Evolutionary conservation across 2,888 invertebrate species (phyloP).

Genomic region (Hololepta plana): DNA sequence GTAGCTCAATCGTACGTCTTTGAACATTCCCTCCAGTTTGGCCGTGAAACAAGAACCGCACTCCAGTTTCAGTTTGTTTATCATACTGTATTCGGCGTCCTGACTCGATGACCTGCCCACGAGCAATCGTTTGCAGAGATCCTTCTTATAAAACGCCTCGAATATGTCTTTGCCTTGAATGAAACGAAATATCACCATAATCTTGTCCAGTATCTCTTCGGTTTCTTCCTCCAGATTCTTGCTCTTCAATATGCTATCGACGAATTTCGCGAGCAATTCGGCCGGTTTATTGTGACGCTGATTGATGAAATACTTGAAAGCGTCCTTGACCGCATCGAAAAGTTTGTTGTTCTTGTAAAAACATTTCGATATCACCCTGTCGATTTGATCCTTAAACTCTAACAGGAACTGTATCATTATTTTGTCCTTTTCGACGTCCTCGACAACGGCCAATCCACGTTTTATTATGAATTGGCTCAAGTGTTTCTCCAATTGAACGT

Average conservation of each 20-base stretch:
- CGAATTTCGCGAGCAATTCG: constrained; percentile 93
- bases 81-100: constrained; percentile 97
- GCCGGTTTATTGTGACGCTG: constrained; percentile 92
- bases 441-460: constrained; percentile 81
- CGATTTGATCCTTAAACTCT: constrained; percentile 91
- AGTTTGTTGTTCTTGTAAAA: constrained; percentile 85
- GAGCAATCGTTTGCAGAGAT: constrained; percentile 84
- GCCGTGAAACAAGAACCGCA: constrained; percentile 96
- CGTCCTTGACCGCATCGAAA: constrained; percentile 77
- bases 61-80: constrained; percentile 92
- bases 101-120: constrained; percentile 95
- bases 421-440: constrained; percentile 87
- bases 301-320: constrained; percentile 93
- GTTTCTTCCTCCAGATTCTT: constrained; percentile 94
- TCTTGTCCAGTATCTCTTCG: constrained; percentile 83
- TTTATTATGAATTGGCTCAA: constrained; percentile 89
- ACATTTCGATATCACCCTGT: constrained; percentile 71
- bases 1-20: constrained; percentile 94
- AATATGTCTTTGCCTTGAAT: constrained; percentile 99
- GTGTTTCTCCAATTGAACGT: constrained; percentile 62
- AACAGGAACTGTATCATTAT: constrained; percentile 82
- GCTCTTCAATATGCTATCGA: constrained; percentile 82
- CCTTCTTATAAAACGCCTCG: constrained; percentile 98
- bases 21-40: constrained; percentile 98
- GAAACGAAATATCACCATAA: constrained; percentile 94